Evolutionary conservation across 2,113 vertebrate species (phyloP).

Genomic region (Myrmecobius fasciatus): DNA sequence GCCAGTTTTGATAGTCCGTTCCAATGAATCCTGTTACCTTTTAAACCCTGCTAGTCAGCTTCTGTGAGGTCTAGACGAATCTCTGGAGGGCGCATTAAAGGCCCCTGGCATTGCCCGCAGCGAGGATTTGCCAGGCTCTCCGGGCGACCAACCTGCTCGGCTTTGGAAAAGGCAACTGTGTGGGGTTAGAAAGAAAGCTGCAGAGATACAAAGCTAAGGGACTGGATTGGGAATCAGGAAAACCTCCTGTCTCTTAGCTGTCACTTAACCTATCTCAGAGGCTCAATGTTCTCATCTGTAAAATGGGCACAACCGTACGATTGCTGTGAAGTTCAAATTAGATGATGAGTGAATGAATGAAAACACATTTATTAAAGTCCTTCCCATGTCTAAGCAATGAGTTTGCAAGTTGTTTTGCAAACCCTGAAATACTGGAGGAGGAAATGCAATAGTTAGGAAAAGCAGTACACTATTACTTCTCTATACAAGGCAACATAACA

Average conservation of each 20-base stretch:
- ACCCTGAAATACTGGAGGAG: neutral
- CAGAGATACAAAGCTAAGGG: neutral
- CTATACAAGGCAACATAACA: neutral
- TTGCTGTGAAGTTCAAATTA: neutral
- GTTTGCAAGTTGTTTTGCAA: neutral
- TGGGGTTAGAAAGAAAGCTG: neutral
- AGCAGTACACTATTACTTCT: neutral
- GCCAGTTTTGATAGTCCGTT: conserved; percentile 28
- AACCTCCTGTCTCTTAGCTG: neutral
- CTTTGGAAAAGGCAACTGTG: neutral
- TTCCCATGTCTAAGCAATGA: neutral
- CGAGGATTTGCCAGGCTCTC: neutral
- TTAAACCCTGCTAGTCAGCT: conserved; percentile 4
- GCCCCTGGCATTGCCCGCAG: neutral
- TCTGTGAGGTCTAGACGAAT: neutral
- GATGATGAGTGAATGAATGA: neutral
- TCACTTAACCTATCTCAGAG: neutral
- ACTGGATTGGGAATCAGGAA: neutral
- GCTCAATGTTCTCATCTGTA: neutral
- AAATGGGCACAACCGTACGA: neutral
- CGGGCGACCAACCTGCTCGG: neutral
- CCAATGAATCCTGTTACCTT: conserved; percentile 6
- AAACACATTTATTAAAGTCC: neutral
- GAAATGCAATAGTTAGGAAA: neutral
- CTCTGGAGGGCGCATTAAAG: neutral